These are phyloP conservation scores for Poeciliopsis turrubarensis DNA, from an alignment of 2,113 vertebrate species.

Conservation along the genomic window DNA sequence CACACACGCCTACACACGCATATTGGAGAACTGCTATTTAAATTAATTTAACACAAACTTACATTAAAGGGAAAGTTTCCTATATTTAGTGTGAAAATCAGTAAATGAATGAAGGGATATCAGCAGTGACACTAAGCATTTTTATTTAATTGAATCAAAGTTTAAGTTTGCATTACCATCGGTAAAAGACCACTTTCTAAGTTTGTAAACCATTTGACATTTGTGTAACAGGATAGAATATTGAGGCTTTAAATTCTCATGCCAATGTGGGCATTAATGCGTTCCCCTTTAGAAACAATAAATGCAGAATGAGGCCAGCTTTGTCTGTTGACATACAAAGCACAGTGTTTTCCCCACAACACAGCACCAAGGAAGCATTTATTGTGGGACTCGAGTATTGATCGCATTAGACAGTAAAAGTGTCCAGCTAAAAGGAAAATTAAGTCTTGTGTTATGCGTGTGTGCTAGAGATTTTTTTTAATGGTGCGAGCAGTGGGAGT, in stretches of 20 bases:
- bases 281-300: not conserved
- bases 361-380: not conserved
- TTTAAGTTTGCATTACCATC: too few species aligned
- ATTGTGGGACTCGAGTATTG: constrained; percentile 8
- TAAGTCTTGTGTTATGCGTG: not conserved
- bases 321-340: constrained; percentile 5
- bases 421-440: constrained; percentile 11
- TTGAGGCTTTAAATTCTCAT: not conserved
- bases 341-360: not conserved
- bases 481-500: constrained; percentile 42
- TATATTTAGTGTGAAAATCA: too few species aligned
- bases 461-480: constrained; percentile 18
- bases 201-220: not conserved
- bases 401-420: constrained; percentile 22
- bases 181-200: not conserved
- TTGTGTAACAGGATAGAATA: not conserved
- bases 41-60: too few species aligned
- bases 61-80: too few species aligned
- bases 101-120: not conserved
- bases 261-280: not conserved
- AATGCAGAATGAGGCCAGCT: not conserved
- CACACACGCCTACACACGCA: too few species aligned
- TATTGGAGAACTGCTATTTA: too few species aligned
- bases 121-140: not conserved
- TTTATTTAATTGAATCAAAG: not conserved